phyloP scores from a whole-genome alignment of 2,888 invertebrate species.

The Rhagium mordax region DNA sequence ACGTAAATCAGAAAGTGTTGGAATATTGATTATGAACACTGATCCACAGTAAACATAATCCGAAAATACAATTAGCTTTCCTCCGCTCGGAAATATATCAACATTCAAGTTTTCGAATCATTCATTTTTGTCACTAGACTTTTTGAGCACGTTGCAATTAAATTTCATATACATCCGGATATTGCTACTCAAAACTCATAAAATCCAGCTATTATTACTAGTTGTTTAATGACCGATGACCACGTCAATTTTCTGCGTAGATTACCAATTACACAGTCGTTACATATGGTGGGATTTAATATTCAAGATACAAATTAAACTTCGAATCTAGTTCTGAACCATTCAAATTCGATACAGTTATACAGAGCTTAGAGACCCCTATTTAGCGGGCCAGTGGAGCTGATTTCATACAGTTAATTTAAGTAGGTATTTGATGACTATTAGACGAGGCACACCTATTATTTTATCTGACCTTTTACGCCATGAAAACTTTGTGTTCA shows the following conservation, averaged over 20 bases:
- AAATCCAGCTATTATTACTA: neutral
- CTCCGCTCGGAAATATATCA: no score
- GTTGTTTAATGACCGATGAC: neutral
- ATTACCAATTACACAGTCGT: slow-evolving; percentile 5
- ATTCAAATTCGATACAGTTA: slow-evolving; percentile 4
- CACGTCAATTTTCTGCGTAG: slow-evolving; percentile 1
- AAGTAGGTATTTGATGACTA: slow-evolving; percentile 16
- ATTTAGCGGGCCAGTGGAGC: slow-evolving; percentile 18
- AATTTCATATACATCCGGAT: neutral
- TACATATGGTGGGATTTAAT: slow-evolving; percentile 20
- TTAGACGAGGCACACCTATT: neutral
- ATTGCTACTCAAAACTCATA: neutral
- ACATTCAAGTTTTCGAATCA: no score
- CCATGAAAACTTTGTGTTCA: neutral
- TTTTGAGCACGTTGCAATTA: neutral
- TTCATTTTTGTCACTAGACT: no score
- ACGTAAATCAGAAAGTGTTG: no score
- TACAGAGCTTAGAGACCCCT: neutral
- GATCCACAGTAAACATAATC: no score
- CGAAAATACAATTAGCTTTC: neutral
- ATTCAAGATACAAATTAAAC: slow-evolving; percentile 21
- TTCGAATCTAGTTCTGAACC: slow-evolving; percentile 15
- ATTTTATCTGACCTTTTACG: neutral
- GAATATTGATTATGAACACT: no score
- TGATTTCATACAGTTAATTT: slow-evolving; percentile 15